Evolutionary conservation across 2,888 invertebrate species (phyloP).

Genomic region (Thymelicus acteon): DNA sequence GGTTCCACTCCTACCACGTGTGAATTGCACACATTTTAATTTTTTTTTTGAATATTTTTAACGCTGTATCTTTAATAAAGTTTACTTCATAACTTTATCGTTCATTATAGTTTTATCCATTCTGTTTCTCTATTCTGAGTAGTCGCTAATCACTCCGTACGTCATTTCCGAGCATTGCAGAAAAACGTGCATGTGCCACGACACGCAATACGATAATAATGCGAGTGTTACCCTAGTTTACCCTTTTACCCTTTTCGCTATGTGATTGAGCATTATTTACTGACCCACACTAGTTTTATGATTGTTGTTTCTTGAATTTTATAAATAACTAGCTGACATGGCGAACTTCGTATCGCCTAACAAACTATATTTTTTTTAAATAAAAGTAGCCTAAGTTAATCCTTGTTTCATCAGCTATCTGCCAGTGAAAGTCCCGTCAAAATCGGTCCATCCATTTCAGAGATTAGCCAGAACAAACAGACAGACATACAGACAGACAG

Average conservation of each 20-base stretch:
- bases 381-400: too few relatives aligned
- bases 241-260: conserved; percentile 14
- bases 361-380: too few relatives aligned
- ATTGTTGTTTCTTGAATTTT: conserved; percentile 8
- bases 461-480: too few relatives aligned
- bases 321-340: background rate
- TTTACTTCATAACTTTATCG: background rate
- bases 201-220: conserved; percentile 42
- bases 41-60: too few relatives aligned
- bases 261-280: background rate
- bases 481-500: too few relatives aligned
- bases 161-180: conserved; percentile 28
- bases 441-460: too few relatives aligned
- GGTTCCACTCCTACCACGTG: too few relatives aligned
- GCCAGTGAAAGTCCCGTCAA: too few relatives aligned
- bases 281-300: background rate
- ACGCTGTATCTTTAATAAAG: too few relatives aligned
- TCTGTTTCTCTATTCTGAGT: background rate
- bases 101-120: background rate
- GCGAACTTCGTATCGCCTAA: too few relatives aligned
- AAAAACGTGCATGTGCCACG: conserved; percentile 29
- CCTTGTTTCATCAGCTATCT: too few relatives aligned
- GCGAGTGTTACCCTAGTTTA: conserved; percentile 14
- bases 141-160: conserved; percentile 21
- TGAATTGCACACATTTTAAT: too few relatives aligned